Conservation (phyloP, 2,888 invertebrate species). For the Leptopilina drosophilae region DNA sequence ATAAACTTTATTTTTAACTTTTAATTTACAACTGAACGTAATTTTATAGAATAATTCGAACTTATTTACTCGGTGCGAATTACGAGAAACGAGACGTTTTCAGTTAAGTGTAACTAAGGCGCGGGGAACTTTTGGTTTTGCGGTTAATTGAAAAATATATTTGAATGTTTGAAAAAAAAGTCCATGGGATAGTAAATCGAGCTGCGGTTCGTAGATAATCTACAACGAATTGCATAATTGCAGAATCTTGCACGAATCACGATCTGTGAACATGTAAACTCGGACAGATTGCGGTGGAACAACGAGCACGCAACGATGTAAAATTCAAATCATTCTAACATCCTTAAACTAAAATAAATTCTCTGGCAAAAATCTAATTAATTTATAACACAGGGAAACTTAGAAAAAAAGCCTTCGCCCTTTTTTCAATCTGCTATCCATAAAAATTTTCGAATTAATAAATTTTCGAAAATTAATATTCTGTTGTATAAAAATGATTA, state of each 20-base stretch:
- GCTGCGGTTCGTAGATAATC: slow-evolving; percentile 16
- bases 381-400: background rate
- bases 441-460: too few relatives aligned
- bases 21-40: too few relatives aligned
- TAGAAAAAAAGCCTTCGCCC: too few relatives aligned
- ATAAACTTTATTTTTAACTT: too few relatives aligned
- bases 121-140: background rate
- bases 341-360: background rate
- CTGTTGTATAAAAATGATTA: background rate
- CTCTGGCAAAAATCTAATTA: background rate
- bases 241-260: slow-evolving; percentile 33
- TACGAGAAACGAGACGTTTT: too few relatives aligned
- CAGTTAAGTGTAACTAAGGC: too few relatives aligned
- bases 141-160: slow-evolving; percentile 21
- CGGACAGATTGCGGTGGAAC: slow-evolving; percentile 1
- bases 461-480: too few relatives aligned
- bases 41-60: too few relatives aligned
- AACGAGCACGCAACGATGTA: background rate
- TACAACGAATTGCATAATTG: slow-evolving; percentile 26
- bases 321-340: background rate
- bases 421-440: too few relatives aligned
- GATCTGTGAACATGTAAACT: background rate
- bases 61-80: too few relatives aligned
- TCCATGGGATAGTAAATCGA: slow-evolving; percentile 2
- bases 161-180: background rate